These are phyloP conservation scores for Pyrrhia umbra DNA, from an alignment of 2,888 invertebrate genomes.

Conservation along the genomic window DNA sequence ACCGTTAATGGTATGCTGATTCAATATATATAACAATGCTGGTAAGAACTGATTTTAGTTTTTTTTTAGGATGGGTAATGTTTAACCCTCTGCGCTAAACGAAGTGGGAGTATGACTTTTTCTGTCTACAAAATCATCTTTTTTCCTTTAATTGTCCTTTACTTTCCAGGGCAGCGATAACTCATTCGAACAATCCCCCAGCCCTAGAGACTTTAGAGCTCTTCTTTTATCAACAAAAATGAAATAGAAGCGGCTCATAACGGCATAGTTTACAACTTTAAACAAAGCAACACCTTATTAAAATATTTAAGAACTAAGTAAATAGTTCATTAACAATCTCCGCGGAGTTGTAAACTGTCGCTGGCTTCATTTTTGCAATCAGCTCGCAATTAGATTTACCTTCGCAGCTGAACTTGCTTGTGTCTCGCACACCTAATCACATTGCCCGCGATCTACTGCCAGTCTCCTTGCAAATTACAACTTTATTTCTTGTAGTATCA, in stretches of 20 bases:
- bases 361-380: conserved; percentile 56
- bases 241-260: not conserved
- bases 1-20: no score
- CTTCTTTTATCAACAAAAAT: not conserved
- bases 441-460: conserved; percentile 1
- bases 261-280: not conserved
- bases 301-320: conserved; percentile 4
- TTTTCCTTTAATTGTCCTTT: no score
- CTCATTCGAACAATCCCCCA: no score
- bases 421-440: conserved; percentile 22
- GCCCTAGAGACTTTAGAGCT: no score
- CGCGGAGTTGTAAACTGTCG: conserved; percentile 30
- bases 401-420: conserved; percentile 45
- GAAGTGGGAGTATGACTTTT: no score
- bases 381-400: conserved; percentile 47
- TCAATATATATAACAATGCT: no score
- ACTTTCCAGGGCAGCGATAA: no score
- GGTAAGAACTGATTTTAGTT: no score
- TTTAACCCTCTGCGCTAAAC: no score
- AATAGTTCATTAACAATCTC: conserved; percentile 41
- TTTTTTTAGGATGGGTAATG: no score
- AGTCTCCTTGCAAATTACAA: conserved; percentile 24
- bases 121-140: no score
- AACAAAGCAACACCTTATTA: conserved; percentile 1
- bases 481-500: not conserved